Conservation (phyloP, 2,797 vertebrate genomes). For the Melanogrammus aeglefinus region DNA sequence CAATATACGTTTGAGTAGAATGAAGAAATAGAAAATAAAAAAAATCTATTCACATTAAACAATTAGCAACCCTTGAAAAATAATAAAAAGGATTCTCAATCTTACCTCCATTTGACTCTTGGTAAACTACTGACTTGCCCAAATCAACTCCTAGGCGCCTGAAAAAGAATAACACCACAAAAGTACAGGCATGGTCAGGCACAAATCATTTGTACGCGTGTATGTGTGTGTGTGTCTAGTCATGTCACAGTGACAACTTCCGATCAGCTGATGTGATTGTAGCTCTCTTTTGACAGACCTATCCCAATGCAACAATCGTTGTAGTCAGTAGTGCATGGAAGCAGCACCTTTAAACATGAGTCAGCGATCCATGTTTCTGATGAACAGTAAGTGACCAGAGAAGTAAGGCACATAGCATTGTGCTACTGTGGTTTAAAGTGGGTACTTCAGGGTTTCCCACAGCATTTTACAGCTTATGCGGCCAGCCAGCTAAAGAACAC, state of each 20-base stretch:
- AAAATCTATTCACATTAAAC: neutral
- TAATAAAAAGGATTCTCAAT: neutral
- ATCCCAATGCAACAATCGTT: neutral
- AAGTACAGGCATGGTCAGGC: slow-evolving; percentile 2
- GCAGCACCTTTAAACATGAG: neutral
- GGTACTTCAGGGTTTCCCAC: too few species aligned
- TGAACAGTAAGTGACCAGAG: neutral
- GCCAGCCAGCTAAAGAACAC: too few species aligned
- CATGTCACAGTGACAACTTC: neutral
- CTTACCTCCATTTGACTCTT: slow-evolving; percentile 91
- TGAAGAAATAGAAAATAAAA: neutral
- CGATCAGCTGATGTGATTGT: neutral
- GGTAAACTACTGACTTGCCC: slow-evolving; percentile 93
- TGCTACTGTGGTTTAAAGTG: neutral
- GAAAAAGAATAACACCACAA: slow-evolving; percentile 6
- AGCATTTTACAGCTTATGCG: too few species aligned
- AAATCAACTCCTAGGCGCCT: slow-evolving; percentile 92
- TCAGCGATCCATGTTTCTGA: neutral
- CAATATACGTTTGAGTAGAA: neutral
- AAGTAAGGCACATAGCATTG: neutral
- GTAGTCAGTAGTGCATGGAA: neutral
- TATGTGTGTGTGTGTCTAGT: neutral
- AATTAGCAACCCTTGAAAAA: neutral
- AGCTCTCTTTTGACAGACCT: neutral
- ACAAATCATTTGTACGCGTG: neutral